Percentiles rank a stretch among this genome's conserved stretches.
Evolutionary conservation across 2,113 vertebrate genomes (phyloP).

Genomic region (Myotis yumanensis): DNA sequence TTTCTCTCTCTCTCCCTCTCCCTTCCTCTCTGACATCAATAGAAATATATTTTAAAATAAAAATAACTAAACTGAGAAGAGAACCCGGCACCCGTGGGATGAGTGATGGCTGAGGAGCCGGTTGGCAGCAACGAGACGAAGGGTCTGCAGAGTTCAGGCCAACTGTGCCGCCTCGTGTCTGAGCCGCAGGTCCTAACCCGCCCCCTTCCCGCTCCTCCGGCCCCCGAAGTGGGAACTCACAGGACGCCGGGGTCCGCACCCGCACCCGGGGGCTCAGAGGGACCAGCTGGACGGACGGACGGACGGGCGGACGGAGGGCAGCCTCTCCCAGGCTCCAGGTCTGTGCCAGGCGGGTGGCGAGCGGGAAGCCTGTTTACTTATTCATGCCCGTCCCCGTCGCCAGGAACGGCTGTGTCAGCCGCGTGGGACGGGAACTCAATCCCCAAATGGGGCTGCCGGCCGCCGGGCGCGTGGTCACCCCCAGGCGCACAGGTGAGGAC

Average conservation of each 20-base stretch:
- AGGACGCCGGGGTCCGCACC: rapidly evolving
- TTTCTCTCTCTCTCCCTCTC: too few species aligned
- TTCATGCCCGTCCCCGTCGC: constrained; percentile 86
- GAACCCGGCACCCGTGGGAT: too few species aligned
- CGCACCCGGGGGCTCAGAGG: rapidly evolving
- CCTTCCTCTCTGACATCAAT: too few species aligned
- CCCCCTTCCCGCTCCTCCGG: neutral
- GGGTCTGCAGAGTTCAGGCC: too few species aligned
- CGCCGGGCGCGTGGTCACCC: neutral
- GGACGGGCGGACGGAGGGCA: too few species aligned
- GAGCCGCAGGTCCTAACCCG: rapidly evolving
- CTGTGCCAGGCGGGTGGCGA: neutral
- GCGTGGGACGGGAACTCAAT: constrained; percentile 86
- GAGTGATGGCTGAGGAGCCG: too few species aligned
- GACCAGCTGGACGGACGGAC: neutral
- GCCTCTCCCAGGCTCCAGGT: neutral
- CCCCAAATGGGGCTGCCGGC: constrained; percentile 55
- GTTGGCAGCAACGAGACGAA: too few species aligned
- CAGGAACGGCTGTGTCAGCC: constrained; percentile 85
- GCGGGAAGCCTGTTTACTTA: constrained; percentile 86
- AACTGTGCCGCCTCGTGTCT: neutral
- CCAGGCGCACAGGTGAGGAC: neutral
- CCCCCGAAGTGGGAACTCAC: constrained; percentile 8
- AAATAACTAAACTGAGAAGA: too few species aligned
- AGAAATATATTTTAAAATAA: too few species aligned